These are phyloP conservation scores for Drosophila kurseongensis DNA, from an alignment of 1,140 invertebrate genomes.

Conservation along the genomic window DNA sequence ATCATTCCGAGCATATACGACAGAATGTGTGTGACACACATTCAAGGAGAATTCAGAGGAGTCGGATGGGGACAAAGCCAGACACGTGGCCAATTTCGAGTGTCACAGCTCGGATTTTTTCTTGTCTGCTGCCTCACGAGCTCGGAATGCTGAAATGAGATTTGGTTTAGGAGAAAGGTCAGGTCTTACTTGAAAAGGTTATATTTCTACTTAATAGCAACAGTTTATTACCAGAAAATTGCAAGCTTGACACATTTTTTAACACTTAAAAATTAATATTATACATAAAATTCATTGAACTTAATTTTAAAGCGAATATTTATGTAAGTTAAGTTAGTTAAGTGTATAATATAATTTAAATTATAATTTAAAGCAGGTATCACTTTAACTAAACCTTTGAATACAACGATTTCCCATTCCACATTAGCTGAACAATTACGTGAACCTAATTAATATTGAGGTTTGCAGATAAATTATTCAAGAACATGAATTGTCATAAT, in stretches of 20 bases:
- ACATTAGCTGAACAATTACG: neutral
- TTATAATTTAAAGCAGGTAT: neutral
- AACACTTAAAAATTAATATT: too few relatives aligned
- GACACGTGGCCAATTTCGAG: slow-evolving; percentile 40
- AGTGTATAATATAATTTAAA: too few relatives aligned
- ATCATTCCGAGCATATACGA: slow-evolving; percentile 36
- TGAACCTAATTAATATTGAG: slow-evolving; percentile 29
- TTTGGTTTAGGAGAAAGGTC: neutral
- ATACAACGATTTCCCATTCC: neutral
- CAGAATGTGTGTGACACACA: slow-evolving; percentile 40
- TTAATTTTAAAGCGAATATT: neutral
- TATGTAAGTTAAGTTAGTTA: neutral
- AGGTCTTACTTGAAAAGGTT: neutral
- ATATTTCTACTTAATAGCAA: neutral
- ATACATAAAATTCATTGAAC: neutral
- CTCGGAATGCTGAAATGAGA: slow-evolving; percentile 1
- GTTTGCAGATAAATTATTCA: slow-evolving; percentile 19
- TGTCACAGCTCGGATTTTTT: slow-evolving; percentile 24
- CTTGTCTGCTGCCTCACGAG: slow-evolving; percentile 1
- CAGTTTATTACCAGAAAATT: neutral
- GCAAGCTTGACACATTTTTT: too few relatives aligned
- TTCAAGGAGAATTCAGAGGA: neutral
- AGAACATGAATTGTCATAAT: slow-evolving; percentile 16
- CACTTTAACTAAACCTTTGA: neutral
- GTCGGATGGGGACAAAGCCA: neutral